Conservation (phyloP, 2,113 vertebrate species). For the Campylomormyrus tamandua region DNA sequence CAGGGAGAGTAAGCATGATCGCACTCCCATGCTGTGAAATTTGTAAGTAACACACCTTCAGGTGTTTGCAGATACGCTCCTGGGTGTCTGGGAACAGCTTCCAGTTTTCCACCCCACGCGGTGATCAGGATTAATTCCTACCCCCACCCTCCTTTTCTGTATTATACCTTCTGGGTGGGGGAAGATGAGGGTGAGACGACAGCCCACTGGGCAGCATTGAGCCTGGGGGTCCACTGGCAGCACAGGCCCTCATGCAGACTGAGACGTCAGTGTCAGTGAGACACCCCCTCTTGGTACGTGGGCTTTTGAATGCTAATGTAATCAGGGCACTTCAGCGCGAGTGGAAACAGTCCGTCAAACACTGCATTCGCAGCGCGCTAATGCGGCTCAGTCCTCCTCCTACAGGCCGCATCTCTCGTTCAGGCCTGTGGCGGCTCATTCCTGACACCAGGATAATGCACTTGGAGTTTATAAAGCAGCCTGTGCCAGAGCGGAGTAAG, state of each 20-base stretch:
- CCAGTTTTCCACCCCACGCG: background rate
- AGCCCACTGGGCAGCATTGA: background rate
- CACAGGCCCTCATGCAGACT: background rate
- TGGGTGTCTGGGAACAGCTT: background rate
- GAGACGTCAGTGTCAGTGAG: background rate
- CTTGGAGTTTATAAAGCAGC: background rate
- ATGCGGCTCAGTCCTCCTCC: background rate
- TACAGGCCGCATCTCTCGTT: background rate
- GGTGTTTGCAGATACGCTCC: background rate
- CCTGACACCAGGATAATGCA: background rate
- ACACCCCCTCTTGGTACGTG: background rate
- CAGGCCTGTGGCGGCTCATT: background rate
- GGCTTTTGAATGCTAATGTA: constrained; percentile 6
- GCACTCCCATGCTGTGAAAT: background rate
- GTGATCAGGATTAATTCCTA: background rate
- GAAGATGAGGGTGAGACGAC: background rate
- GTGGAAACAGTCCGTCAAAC: background rate
- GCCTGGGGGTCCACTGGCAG: background rate
- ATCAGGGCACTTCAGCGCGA: background rate
- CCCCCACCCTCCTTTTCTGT: background rate
- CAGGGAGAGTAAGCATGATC: background rate
- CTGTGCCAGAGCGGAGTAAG: background rate
- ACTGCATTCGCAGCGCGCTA: background rate
- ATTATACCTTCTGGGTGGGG: background rate
- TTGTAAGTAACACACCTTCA: background rate